phyloP scores from a whole-genome alignment of 64 coral and sea anemone genomes.

The Montipora sp. region DNA sequence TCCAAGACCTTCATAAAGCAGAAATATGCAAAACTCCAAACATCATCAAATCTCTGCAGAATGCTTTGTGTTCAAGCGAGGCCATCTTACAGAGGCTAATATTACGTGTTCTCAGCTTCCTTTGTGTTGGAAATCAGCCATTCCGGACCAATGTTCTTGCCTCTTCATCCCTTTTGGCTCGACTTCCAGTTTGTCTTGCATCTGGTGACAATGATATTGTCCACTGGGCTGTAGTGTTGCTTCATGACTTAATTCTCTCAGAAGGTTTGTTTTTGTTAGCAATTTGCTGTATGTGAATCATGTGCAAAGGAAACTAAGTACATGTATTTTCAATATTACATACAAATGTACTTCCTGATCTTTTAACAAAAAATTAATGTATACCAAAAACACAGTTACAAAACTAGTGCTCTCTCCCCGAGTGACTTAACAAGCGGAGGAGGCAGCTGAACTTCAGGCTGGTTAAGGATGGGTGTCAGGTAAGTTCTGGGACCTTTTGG shows the following conservation, averaged over 20 bases:
- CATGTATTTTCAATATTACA: too few species aligned
- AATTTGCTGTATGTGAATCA: not conserved
- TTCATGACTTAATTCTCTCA: conserved; percentile 89
- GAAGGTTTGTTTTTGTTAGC: conserved; percentile 62
- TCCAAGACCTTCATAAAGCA: conserved; percentile 74
- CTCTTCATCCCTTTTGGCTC: conserved; percentile 67
- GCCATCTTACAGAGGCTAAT: conserved; percentile 90
- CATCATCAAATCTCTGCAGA: conserved; percentile 79
- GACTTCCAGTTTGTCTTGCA: conserved; percentile 88
- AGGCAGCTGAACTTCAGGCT: too few species aligned
- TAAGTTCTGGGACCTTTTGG: too few species aligned
- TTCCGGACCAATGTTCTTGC: conserved; percentile 70
- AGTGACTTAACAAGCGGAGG: too few species aligned
- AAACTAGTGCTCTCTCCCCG: too few species aligned
- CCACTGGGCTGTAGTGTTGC: conserved; percentile 87
- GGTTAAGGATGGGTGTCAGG: too few species aligned
- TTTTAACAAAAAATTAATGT: too few species aligned
- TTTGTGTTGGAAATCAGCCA: conserved; percentile 75
- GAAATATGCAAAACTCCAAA: conserved; percentile 88
- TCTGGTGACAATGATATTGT: conserved; percentile 94
- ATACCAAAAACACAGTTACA: too few species aligned
- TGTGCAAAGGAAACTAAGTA: not conserved
- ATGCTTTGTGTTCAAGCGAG: conserved; percentile 84
- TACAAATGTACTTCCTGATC: too few species aligned
- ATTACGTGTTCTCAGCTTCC: conserved; percentile 86